Evolutionary conservation across 1,140 invertebrate genomes (phyloP).

Genomic region (Belonocnema kinseyi): DNA sequence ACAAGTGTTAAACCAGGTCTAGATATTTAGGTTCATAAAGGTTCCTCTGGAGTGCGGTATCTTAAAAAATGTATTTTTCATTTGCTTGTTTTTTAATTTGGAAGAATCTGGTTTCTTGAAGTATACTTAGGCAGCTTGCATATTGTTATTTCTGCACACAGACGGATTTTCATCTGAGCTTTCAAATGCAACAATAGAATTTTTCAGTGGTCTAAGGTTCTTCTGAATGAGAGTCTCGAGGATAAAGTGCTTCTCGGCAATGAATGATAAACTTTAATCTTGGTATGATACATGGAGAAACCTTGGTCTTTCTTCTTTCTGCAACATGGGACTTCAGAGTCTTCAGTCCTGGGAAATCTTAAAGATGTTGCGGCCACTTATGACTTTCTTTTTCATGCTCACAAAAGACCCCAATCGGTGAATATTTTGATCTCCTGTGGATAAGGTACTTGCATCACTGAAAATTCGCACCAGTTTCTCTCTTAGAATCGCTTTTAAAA

Average conservation of each 20-base stretch:
- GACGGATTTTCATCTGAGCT: slow-evolving; percentile 6
- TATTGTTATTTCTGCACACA: slow-evolving; percentile 16
- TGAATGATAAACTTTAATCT: slow-evolving; percentile 63
- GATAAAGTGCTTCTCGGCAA: slow-evolving; percentile 53
- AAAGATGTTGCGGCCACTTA: slow-evolving; percentile 57
- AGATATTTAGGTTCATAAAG: no score
- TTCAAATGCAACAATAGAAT: slow-evolving; percentile 23
- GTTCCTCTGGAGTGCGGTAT: no score
- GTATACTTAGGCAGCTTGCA: not conserved
- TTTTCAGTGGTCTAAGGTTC: slow-evolving; percentile 7
- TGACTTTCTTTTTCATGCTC: slow-evolving; percentile 35
- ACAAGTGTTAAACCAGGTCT: no score
- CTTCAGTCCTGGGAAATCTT: slow-evolving; percentile 60
- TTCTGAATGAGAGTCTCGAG: slow-evolving; percentile 39
- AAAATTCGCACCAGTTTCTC: no score
- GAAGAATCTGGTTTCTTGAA: not conserved
- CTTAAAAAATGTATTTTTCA: not conserved
- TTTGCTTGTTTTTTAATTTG: not conserved
- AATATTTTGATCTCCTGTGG: not conserved
- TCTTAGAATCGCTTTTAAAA: no score
- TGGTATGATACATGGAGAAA: slow-evolving; percentile 55
- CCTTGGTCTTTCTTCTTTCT: slow-evolving; percentile 55
- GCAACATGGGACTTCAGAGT: slow-evolving; percentile 56
- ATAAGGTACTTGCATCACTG: no score
- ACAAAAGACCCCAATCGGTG: not conserved